Evolutionary conservation across 1,140 invertebrate species (phyloP), one percentile per base, ranked within the genome.

Genomic region (Helicoverpa zea): DNA sequence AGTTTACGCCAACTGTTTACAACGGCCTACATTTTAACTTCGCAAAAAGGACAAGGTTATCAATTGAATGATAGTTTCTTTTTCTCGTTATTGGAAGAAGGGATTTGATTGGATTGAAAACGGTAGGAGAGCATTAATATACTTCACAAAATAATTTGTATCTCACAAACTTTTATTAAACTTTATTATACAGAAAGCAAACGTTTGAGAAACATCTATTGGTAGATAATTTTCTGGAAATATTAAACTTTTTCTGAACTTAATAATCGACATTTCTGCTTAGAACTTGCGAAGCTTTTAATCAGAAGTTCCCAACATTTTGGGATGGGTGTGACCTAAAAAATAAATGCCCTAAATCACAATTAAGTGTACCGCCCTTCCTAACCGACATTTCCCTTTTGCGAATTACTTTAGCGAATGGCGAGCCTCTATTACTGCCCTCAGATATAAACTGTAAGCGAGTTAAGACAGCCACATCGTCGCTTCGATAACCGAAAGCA

Each of bases 321-420:
- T 13, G 13, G 23, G 23, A 61, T 43, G 18, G 18, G 58, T 61
- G 9, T 14, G 5, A 23, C 52, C 12, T n/a, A 73, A 82, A 78
- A 77, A 72, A 61, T 63, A 74, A 49, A 52, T 74, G 43, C 18
- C 5, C 5, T 9, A 70, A 61, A 61, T 75, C 3, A 78, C 77
- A 80, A 81, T 80, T 81, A 84, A 82, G 73, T 56, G 58, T 68
- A 49, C 35, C n/a, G 66, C 70, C 78, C 64, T 16, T 54, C 74
- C 77, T 82, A 78, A 80, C 70, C 54, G 59, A 80, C 80, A 74
- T 75, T 81, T 82, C 49, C 80, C 72, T 82, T 66, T 80, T 73
- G 64, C 54, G 72, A 73, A 81, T 76, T 84, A 84, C 76, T 74
- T 79, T 79, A 56, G 61, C n/a, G 61, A 43, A 43, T 29, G 49